Evolutionary conservation across 2,888 invertebrate species (phyloP).

Genomic region (Omphaloscelis lunosa): DNA sequence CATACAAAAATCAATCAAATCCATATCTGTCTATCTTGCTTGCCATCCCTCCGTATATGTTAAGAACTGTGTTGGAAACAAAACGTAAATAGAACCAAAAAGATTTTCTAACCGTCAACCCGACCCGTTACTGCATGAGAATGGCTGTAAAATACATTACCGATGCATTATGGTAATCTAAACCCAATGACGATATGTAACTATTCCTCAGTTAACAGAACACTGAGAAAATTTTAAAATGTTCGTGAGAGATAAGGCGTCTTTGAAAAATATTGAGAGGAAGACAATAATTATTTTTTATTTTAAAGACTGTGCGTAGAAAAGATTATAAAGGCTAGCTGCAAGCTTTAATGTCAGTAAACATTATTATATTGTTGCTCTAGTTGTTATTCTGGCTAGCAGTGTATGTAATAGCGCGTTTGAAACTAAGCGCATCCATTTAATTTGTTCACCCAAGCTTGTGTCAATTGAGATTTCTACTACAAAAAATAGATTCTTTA

Average conservation of each 20-base stretch:
- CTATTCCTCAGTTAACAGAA: constrained; percentile 3
- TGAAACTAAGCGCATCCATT: background rate
- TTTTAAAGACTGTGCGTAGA: background rate
- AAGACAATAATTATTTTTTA: background rate
- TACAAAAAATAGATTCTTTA: background rate
- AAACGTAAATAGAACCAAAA: constrained; percentile 4
- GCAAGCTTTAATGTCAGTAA: background rate
- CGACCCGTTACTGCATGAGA: constrained; percentile 22
- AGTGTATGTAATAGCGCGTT: background rate
- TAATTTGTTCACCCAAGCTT: background rate
- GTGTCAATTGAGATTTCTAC: background rate
- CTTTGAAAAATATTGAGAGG: background rate
- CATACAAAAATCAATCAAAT: background rate
- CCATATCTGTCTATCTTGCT: background rate
- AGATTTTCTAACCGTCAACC: constrained; percentile 12
- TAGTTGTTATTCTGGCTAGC: constrained; percentile 3
- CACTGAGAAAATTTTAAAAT: constrained; percentile 7
- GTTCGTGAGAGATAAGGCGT: background rate
- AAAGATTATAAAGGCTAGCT: background rate
- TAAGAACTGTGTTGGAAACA: background rate
- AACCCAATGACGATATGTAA: constrained; percentile 21
- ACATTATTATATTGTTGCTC: background rate
- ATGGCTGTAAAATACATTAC: constrained; percentile 24
- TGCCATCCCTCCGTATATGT: background rate
- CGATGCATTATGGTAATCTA: constrained; percentile 43